A percentile compares a stretch with the other conserved stretches of the same genome.
phyloP scores from a whole-genome alignment of 2,888 invertebrate genomes.

The Coecobrya sp. region DNA sequence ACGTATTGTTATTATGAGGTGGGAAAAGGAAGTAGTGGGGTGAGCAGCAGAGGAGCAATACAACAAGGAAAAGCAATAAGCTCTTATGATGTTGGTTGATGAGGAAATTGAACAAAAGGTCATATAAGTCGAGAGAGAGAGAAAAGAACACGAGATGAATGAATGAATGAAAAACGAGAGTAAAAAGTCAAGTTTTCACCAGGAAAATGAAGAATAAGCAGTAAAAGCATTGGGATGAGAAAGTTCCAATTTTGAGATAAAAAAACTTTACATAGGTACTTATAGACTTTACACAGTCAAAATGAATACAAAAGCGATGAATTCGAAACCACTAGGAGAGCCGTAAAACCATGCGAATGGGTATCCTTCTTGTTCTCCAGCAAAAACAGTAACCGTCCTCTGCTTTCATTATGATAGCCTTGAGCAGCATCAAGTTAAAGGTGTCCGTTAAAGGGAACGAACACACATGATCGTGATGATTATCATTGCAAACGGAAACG shows the following conservation, averaged over 20 bases:
- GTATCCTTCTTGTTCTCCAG: background rate
- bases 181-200: conserved; percentile 18
- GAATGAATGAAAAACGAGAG: conserved; percentile 40
- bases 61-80: conserved; percentile 42
- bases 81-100: conserved; percentile 11
- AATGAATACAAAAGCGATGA: conserved; percentile 1
- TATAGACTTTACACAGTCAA: background rate
- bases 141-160: conserved; percentile 35
- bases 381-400: background rate
- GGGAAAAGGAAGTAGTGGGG: background rate
- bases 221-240: background rate
- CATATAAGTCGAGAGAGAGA: conserved; percentile 16
- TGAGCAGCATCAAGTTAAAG: background rate
- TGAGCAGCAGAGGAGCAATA: background rate
- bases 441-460: background rate
- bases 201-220: conserved; percentile 20
- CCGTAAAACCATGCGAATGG: background rate
- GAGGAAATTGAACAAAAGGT: conserved; percentile 33
- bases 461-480: background rate
- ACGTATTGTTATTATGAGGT: background rate
- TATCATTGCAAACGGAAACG: background rate
- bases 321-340: background rate
- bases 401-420: conserved; percentile 7
- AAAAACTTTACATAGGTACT: background rate
- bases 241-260: background rate